phyloP scores from a whole-genome alignment of 2,797 vertebrate species.

The Peromyscus aztecus region DNA sequence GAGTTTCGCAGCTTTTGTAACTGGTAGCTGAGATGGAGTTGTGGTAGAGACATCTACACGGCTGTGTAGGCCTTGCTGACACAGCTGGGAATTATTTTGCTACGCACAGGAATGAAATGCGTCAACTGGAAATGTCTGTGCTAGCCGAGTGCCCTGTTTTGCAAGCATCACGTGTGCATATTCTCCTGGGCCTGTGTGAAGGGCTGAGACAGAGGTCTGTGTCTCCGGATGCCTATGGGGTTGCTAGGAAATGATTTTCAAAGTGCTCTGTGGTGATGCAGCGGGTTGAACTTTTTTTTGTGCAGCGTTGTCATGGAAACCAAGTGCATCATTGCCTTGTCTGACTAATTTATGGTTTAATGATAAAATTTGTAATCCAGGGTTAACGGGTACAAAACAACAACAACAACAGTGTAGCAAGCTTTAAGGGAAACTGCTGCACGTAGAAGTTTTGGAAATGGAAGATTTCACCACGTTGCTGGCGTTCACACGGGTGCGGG shows the following conservation, averaged over 20 bases:
- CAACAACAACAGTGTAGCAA: constrained; percentile 16
- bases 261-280: constrained; percentile 74
- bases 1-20: neutral
- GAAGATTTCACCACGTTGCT: neutral
- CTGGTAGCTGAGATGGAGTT: neutral
- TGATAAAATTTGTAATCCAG: constrained; percentile 70
- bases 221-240: constrained; percentile 62
- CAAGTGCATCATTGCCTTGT: constrained; percentile 78
- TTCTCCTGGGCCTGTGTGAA: constrained; percentile 57
- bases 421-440: constrained; percentile 29
- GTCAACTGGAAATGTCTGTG: constrained; percentile 25
- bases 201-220: constrained; percentile 56
- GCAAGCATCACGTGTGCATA: neutral
- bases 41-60: neutral
- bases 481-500: neutral
- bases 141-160: constrained; percentile 12
- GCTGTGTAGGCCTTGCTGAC: neutral
- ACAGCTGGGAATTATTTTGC: neutral
- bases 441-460: constrained; percentile 4
- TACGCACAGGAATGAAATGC: neutral
- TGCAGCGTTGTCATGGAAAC: constrained; percentile 80
- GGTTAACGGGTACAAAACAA: constrained; percentile 42
- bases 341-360: constrained; percentile 83
- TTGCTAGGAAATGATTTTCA: constrained; percentile 85
- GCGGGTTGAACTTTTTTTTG: constrained; percentile 78